phyloP scores from a whole-genome alignment of 2,888 invertebrate genomes.

The Drosophila multiciliata region DNA sequence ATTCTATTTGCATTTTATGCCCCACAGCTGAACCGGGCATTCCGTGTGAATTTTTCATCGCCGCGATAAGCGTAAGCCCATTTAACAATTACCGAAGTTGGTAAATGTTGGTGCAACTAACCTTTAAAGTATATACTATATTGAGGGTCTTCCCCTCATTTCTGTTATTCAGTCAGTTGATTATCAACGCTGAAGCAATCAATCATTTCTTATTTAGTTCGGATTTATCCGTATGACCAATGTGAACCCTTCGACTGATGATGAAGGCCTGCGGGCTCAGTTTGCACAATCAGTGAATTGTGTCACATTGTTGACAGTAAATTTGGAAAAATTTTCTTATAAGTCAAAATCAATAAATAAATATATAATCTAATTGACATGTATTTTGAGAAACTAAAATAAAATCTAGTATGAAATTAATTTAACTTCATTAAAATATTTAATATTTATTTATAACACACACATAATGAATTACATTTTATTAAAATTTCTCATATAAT shows the following conservation, averaged over 20 bases:
- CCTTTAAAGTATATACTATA: neutral
- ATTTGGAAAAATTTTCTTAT: neutral
- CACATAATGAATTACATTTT: neutral
- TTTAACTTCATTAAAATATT: neutral
- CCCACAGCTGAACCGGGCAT: constrained; percentile 5
- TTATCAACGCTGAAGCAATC: constrained; percentile 30
- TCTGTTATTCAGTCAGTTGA: neutral
- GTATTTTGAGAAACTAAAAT: neutral
- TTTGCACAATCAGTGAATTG: constrained; percentile 18
- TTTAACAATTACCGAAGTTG: constrained; percentile 41
- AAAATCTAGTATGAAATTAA: neutral
- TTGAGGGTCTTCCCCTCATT: neutral
- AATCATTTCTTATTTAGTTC: constrained; percentile 42
- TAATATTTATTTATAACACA: neutral
- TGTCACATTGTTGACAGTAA: constrained; percentile 9
- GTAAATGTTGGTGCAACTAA: constrained; percentile 1
- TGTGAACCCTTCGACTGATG: constrained; percentile 9
- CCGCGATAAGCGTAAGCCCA: constrained; percentile 29
- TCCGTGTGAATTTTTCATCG: constrained; percentile 17
- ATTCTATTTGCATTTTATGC: constrained; percentile 66
- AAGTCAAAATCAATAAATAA: neutral
- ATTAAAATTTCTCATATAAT: neutral
- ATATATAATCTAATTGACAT: neutral
- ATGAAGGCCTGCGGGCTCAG: constrained; percentile 8
- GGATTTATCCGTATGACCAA: constrained; percentile 31